Percentiles rank a stretch among this genome's conserved stretches.
Conservation (phyloP, 2,113 vertebrate species). For the Cairina moschata region DNA sequence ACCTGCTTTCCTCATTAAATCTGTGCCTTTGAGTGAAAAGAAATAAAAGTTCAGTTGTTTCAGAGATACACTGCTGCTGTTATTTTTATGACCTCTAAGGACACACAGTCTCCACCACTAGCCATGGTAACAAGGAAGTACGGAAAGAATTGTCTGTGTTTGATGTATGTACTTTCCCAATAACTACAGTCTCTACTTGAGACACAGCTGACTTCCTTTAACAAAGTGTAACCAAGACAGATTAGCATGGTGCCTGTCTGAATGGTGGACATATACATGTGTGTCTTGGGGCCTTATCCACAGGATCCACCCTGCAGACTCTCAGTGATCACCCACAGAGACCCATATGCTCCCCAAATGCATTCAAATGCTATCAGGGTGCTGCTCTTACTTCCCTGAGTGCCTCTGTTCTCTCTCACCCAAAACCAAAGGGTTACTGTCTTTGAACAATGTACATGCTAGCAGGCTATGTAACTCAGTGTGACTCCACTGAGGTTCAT, state of each 20-base stretch:
- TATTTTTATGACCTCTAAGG: neutral
- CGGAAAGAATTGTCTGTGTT: neutral
- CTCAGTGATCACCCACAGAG: no score
- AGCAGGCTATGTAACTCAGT: neutral
- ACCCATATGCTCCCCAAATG: neutral
- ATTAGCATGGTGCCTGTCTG: neutral
- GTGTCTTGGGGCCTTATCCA: neutral
- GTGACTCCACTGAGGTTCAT: neutral
- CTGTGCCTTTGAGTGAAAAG: neutral
- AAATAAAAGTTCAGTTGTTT: neutral
- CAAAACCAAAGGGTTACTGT: neutral
- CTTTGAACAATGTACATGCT: rapidly evolving
- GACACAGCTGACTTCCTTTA: neutral
- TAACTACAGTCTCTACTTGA: neutral
- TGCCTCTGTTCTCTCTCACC: neutral
- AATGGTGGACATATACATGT: rapidly evolving
- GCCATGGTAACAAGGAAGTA: neutral
- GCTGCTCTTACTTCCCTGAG: neutral
- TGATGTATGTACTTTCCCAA: neutral
- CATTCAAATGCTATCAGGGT: neutral
- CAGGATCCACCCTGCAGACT: neutral
- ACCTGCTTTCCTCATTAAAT: neutral
- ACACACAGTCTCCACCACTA: neutral
- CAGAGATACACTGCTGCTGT: neutral
- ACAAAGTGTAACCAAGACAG: neutral